Evolutionary conservation across 2,113 vertebrate species (phyloP).

Genomic region (Alectura lathami): DNA sequence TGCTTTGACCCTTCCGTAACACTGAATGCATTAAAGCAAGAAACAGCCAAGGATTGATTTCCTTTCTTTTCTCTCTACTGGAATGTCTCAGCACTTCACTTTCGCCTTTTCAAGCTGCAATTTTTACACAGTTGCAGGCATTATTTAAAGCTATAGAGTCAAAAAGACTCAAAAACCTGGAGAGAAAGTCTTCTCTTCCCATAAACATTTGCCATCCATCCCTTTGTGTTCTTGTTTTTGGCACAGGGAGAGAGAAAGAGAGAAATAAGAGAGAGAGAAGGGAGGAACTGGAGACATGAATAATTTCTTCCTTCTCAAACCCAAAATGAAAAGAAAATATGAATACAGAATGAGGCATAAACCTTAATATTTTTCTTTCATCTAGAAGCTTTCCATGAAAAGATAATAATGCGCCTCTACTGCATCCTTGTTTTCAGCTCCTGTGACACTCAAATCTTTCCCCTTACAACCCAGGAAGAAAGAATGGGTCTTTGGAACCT

Average conservation of each 20-base stretch:
- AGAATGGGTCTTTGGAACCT: not conserved
- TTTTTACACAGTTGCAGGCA: not conserved
- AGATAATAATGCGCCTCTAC: not conserved
- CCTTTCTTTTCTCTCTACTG: not conserved
- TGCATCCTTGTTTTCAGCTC: not conserved
- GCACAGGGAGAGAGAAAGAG: not conserved
- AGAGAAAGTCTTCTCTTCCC: not conserved
- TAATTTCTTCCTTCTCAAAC: constrained; percentile 46
- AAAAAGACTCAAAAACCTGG: constrained; percentile 4
- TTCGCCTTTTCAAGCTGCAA: constrained; percentile 4
- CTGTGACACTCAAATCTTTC: accelerated
- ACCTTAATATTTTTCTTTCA: not conserved
- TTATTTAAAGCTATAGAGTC: constrained; percentile 23
- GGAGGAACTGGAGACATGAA: constrained; percentile 14
- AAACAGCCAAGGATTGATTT: constrained; percentile 35
- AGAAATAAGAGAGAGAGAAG: not conserved
- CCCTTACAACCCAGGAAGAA: not conserved
- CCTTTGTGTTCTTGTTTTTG: constrained; percentile 12
- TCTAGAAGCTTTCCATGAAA: constrained; percentile 20
- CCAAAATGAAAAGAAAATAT: constrained; percentile 26
- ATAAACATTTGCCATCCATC: constrained; percentile 27
- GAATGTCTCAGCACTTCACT: constrained; percentile 1
- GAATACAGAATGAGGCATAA: constrained; percentile 36
- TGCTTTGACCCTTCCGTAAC: constrained; percentile 7
- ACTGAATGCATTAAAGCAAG: constrained; percentile 28